phyloP scores from a whole-genome alignment of 2,888 invertebrate genomes.

The Holacanthella duospinosa region DNA sequence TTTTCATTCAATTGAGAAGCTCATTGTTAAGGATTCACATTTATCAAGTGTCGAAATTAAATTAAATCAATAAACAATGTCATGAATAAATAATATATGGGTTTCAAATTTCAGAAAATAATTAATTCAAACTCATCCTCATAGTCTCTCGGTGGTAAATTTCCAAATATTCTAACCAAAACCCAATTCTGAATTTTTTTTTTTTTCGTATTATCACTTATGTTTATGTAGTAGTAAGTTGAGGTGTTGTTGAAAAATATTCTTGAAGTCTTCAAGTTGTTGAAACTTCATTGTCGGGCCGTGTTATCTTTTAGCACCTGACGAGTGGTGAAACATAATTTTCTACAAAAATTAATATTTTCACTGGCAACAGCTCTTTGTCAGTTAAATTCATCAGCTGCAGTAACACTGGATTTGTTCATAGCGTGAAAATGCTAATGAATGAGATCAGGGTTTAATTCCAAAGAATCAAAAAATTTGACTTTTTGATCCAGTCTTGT shows the following conservation, averaged over 20 bases:
- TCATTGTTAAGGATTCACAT: neutral
- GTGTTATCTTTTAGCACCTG: no score
- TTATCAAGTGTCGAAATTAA: neutral
- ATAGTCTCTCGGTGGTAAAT: no score
- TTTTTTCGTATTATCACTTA: no score
- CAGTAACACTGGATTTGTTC: neutral
- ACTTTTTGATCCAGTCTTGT: neutral
- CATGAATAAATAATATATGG: slow-evolving; percentile 5
- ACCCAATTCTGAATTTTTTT: neutral
- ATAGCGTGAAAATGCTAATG: neutral
- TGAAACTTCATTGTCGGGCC: no score
- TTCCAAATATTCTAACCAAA: neutral
- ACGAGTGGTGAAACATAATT: no score
- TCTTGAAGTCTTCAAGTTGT: neutral
- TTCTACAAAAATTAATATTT: no score
- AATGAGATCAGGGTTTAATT: neutral
- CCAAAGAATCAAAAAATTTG: neutral
- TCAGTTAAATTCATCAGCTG: no score
- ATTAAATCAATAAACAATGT: neutral
- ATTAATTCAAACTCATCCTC: no score
- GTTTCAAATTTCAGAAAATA: no score
- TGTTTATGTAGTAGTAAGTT: neutral
- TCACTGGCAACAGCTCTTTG: neutral
- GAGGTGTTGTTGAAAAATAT: neutral
- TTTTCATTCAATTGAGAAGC: neutral